Evolutionary conservation across 1,140 invertebrate species (phyloP).

Genomic region (Cyphomyrmex costatus): DNA sequence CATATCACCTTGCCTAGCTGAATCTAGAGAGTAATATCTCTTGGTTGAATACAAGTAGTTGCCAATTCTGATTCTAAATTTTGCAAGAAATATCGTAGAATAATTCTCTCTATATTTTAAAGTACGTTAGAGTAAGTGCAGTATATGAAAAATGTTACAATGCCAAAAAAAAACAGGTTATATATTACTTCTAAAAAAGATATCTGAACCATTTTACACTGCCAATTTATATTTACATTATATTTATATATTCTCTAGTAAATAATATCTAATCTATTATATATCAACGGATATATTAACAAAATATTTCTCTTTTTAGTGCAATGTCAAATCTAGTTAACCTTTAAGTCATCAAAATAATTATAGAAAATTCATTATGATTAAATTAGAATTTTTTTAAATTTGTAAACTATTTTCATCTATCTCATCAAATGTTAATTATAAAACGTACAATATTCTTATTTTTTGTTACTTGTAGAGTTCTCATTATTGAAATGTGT

Average conservation of each 20-base stretch:
- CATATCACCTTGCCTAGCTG: conserved; percentile 60
- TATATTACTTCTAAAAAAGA: background rate
- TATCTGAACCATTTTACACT: background rate
- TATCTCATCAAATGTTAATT: background rate
- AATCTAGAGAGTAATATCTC: conserved; percentile 57
- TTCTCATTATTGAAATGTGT: background rate
- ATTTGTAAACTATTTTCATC: background rate
- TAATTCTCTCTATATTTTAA: background rate
- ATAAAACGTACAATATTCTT: background rate
- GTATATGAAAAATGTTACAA: background rate
- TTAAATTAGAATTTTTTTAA: background rate
- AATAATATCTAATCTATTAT: background rate
- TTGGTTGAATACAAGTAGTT: conserved; percentile 33
- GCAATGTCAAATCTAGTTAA: background rate
- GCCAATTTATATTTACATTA: no score
- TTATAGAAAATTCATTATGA: background rate
- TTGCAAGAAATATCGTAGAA: conserved; percentile 15
- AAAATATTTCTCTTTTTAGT: background rate
- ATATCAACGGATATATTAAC: background rate
- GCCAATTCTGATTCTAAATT: conserved; percentile 47
- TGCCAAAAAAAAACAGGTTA: conserved; percentile 2
- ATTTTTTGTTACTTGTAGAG: background rate
- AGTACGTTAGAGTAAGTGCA: background rate
- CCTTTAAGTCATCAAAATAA: background rate
- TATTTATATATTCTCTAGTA: no score